Evolutionary conservation across 2,113 vertebrate genomes (phyloP), one percentile per base, ranked within the genome.

Genomic region (Heterocephalus glaber): DNA sequence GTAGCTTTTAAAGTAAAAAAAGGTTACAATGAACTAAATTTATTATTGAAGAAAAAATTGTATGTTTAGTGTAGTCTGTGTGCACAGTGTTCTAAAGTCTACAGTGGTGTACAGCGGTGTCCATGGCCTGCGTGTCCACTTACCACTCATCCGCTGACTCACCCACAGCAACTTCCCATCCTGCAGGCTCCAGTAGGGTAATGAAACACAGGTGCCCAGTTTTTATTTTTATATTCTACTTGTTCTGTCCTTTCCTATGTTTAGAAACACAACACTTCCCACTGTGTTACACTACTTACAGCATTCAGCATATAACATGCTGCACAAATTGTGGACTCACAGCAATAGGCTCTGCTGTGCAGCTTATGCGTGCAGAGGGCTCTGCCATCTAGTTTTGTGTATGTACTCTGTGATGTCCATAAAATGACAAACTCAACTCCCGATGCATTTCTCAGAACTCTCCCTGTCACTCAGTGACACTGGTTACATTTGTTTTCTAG

Each of bases 301-400:
- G 33, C 1, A 3, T 2, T 68, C 35, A 70, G 84, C 7, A 12
- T 16, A 13, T 38, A 38, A 6, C 13, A 2, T 13, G 7, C 65
- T 12, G 5, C 12, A 22, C 24, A 22, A 10, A 22, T 6, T 61
- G 20, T 0, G 33, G 7, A 8, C 70, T 19, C 1, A 41, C 16
- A 7, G 56, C 11, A 9, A 41, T 1, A 44, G 5, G 10, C 11
- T 13, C 22, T 1, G 8, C 52, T 14, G 16, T 1, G 1, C 20
- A 5, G 84, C 47, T 38, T 8, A 7, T 10, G 28, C 13, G 8
- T 60, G 54, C 3, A 11, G n/a, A 2, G 19, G 41, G 26, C 35
- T 3, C 30, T 19, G 33, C 41, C 33, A 5, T 52, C 54, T 17
- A 44, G 30, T 9, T 60, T 33, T 61, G 30, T 22, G 14, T 26